These are phyloP conservation scores for Hypomecis atomaria DNA, from an alignment of 2,888 invertebrate genomes.

Conservation along the genomic window DNA sequence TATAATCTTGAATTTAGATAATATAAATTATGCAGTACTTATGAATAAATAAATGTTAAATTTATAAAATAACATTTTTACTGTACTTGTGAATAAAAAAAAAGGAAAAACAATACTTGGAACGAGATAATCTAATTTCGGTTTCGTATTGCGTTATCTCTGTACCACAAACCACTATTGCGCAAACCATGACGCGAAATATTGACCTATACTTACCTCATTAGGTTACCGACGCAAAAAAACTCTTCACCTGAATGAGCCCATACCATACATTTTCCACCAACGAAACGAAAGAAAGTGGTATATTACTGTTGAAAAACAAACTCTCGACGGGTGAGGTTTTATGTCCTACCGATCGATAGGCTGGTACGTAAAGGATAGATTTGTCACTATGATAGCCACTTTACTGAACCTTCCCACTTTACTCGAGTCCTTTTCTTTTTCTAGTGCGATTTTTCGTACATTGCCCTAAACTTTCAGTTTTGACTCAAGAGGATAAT, in stretches of 20 bases:
- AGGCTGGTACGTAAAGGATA: conserved; percentile 19
- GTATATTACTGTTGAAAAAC: conserved; percentile 24
- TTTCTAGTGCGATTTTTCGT: not conserved
- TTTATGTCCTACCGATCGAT: conserved; percentile 23
- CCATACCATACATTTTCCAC: not conserved
- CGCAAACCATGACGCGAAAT: too few relatives aligned
- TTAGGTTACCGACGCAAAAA: too few relatives aligned
- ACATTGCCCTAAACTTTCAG: not conserved
- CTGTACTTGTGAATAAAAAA: too few relatives aligned
- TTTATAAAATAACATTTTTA: too few relatives aligned
- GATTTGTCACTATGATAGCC: conserved; percentile 29
- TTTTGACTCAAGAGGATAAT: not conserved
- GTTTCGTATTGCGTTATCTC: too few relatives aligned
- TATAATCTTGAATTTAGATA: too few relatives aligned
- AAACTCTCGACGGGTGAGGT: conserved; percentile 18
- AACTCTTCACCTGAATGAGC: not conserved
- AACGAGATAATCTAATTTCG: too few relatives aligned
- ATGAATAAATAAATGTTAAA: too few relatives aligned
- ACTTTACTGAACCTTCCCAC: conserved; percentile 32
- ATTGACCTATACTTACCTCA: too few relatives aligned
- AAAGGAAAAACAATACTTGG: too few relatives aligned
- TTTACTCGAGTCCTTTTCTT: conserved; percentile 9
- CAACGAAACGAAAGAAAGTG: conserved; percentile 11
- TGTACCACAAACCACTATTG: too few relatives aligned
- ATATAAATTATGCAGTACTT: too few relatives aligned